Evolutionary conservation across 2,888 invertebrate genomes (phyloP), one percentile per base, ranked within the genome.

Genomic region (Eustalomyia histrio): DNA sequence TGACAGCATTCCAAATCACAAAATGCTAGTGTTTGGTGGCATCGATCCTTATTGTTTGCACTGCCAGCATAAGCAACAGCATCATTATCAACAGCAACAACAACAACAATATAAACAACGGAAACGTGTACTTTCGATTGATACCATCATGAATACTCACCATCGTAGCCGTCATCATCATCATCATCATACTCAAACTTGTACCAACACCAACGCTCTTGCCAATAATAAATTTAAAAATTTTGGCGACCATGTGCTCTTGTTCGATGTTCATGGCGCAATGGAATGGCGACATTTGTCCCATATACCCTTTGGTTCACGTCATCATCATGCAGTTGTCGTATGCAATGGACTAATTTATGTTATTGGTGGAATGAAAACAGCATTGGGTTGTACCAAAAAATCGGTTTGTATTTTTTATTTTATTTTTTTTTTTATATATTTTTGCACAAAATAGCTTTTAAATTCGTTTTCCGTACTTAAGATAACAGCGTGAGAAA

Each of bases 221-320:
- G 63, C 33, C 73, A 79, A 76, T 61, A 79, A 65, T 64, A 92
- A 2, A 50, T 47, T 76, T 9, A 80, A 80, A 64, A 83, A 83
- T 71, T 82, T 73, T 76, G 94, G 94, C 7, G 93, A 92, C 86
- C 92, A 93, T 86, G 93, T 95, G 79, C 76, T 89, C 64, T 92
- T 93, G 84, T 94, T 93, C 84, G 92, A 93, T 83, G 92, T 93
- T 29, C 29, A 29, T 0, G 68, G 68, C 64, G 67, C 7, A 17
- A 94, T 94, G 87, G 89, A 91, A 16, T 95, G 95, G 95, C 93
- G 94, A 84, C 91, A 92, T 84, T 93, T 94, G 0, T 94, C 94
- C 3, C 93, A 93, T 80, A 91, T 95, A 80, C 95, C 95, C 0
- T 93, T 94, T 85, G 94, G 95, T 0, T 91, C 95, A 76, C 94